These are phyloP conservation scores for Podiceps cristatus DNA, from an alignment of 2,113 vertebrate species.

Conservation along the genomic window DNA sequence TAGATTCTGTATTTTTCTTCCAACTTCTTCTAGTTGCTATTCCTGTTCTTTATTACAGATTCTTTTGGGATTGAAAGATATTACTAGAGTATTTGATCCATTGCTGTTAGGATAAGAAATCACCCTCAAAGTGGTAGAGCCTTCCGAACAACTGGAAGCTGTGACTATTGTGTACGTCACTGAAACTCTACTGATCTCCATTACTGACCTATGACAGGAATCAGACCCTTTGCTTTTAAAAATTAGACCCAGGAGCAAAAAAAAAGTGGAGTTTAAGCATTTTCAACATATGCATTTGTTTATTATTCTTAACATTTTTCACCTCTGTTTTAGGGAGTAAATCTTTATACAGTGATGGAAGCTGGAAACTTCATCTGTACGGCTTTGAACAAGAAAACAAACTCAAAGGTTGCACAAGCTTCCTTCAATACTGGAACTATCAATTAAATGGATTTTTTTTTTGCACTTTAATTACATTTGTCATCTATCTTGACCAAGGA, in stretches of 20 bases:
- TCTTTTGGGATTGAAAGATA: not conserved
- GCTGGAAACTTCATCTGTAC: conserved; percentile 92
- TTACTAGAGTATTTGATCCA: not conserved
- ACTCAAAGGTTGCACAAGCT: conserved; percentile 92
- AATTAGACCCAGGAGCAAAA: not conserved
- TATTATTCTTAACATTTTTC: not conserved
- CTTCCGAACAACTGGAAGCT: not conserved
- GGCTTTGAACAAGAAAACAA: conserved; percentile 86
- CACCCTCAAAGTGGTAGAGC: not conserved
- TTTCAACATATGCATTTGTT: not conserved
- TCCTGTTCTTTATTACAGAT: not conserved
- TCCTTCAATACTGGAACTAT: conserved; percentile 60
- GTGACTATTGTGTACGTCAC: not conserved
- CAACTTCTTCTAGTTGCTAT: not conserved
- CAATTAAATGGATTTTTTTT: not conserved
- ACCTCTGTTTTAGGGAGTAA: conserved; percentile 83
- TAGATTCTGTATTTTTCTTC: not conserved
- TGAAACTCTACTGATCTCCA: not conserved
- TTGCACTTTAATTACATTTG: conserved; percentile 1
- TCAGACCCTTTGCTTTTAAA: not conserved
- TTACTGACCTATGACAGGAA: not conserved
- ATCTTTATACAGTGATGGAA: conserved; percentile 88
- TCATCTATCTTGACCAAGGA: not conserved
- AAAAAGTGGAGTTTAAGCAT: not conserved
- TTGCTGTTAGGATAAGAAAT: not conserved